These are phyloP conservation scores for Ameiurus melas DNA, from an alignment of 2,113 vertebrate genomes.

Conservation along the genomic window DNA sequence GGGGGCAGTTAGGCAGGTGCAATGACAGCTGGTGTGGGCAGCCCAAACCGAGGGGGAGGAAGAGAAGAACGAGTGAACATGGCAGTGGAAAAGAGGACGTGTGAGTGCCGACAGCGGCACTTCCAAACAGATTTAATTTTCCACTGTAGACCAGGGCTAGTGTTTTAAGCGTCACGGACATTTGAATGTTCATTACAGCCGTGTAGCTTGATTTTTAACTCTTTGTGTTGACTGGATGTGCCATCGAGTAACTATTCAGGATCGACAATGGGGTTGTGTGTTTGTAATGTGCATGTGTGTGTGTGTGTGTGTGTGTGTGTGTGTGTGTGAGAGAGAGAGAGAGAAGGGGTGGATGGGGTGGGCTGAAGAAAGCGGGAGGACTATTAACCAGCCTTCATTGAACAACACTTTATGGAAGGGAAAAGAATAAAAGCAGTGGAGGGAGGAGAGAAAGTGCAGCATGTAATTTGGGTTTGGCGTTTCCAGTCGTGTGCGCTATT, in stretches of 20 bases:
- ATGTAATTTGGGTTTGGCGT: constrained; percentile 16
- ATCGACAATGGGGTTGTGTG: background rate
- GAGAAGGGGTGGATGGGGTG: constrained; percentile 33
- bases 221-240: background rate
- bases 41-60: constrained; percentile 65
- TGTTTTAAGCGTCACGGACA: background rate
- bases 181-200: background rate
- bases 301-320: constrained; percentile 54
- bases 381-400: constrained; percentile 39
- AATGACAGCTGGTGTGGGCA: constrained; percentile 76
- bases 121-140: constrained; percentile 12
- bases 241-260: background rate
- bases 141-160: background rate
- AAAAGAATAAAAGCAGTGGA: constrained; percentile 13
- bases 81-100: constrained; percentile 22
- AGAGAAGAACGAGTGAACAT: constrained; percentile 47
- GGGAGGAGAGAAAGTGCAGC: background rate
- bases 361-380: constrained; percentile 7
- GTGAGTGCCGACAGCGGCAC: background rate
- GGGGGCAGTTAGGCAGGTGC: constrained; percentile 72
- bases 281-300: background rate
- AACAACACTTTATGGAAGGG: constrained; percentile 45
- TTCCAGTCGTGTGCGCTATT: constrained; percentile 5
- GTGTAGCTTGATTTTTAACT: background rate
- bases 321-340: background rate